A percentile compares a stretch with the other conserved stretches of the same genome.
These are phyloP conservation scores for Aselliscus stoliczkanus DNA, from an alignment of 2,797 vertebrate genomes.

Conservation along the genomic window DNA sequence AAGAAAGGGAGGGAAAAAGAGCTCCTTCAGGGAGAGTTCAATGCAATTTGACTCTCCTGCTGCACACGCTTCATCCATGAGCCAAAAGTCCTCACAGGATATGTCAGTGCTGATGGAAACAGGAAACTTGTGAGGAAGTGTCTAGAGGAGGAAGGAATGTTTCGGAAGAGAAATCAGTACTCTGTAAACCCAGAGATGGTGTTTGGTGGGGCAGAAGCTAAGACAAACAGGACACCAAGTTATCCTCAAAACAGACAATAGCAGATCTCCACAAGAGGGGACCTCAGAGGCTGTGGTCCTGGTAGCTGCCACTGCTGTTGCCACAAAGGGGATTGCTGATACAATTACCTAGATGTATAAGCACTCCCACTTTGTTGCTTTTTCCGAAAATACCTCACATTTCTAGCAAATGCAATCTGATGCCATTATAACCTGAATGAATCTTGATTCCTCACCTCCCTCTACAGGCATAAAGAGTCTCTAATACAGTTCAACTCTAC, in stretches of 20 bases:
- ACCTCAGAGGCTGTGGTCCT: neutral
- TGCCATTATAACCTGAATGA: neutral
- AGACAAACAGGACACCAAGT: neutral
- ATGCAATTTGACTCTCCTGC: neutral
- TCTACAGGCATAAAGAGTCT: neutral
- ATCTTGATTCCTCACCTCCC: neutral
- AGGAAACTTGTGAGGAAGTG: constrained; percentile 26
- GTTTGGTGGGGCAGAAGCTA: neutral
- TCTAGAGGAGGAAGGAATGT: constrained; percentile 36
- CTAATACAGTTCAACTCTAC: no score
- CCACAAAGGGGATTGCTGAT: neutral
- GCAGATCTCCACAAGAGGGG: rapidly evolving
- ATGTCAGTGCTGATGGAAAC: constrained; percentile 9
- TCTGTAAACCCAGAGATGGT: neutral
- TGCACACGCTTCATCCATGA: rapidly evolving
- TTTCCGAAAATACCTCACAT: neutral
- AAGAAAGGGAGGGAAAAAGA: neutral
- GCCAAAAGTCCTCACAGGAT: neutral
- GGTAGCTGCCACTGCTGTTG: neutral
- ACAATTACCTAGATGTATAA: neutral
- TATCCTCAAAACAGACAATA: neutral
- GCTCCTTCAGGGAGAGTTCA: neutral
- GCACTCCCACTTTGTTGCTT: neutral
- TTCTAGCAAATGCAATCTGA: neutral
- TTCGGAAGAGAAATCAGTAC: constrained; percentile 43